Evolutionary conservation across 2,888 invertebrate genomes (phyloP).

Genomic region (Epirrita christyi): DNA sequence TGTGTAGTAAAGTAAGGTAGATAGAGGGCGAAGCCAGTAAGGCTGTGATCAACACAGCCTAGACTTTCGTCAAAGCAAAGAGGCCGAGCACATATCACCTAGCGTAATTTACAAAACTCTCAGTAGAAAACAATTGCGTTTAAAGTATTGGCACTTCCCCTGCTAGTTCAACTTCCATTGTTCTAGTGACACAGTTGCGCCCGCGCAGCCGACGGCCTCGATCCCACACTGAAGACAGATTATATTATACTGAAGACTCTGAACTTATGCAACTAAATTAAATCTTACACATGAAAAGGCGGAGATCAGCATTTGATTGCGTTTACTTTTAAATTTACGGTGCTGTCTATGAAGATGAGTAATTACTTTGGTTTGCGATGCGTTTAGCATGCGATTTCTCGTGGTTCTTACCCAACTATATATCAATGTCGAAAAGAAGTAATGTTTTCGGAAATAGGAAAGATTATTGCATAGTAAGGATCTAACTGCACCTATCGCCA

Average conservation of each 20-base stretch:
- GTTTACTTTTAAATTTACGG: slow-evolving; percentile 49
- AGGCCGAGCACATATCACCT: not conserved
- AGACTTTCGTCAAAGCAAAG: too few species aligned
- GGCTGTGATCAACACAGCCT: too few species aligned
- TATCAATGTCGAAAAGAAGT: not conserved
- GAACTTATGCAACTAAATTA: slow-evolving; percentile 67
- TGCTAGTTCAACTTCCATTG: slow-evolving; percentile 48
- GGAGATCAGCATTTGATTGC: slow-evolving; percentile 41
- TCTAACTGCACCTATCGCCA: too few species aligned
- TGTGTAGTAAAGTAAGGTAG: too few species aligned
- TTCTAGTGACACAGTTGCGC: slow-evolving; percentile 68
- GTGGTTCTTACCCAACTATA: not conserved
- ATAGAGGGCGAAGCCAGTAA: too few species aligned
- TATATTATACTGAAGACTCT: slow-evolving; percentile 11
- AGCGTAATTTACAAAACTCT: slow-evolving; percentile 13
- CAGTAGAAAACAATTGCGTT: slow-evolving; percentile 31
- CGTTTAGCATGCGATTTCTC: slow-evolving; percentile 7
- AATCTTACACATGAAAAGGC: slow-evolving; percentile 44
- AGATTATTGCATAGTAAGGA: too few species aligned
- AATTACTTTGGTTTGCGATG: slow-evolving; percentile 34
- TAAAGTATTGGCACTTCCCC: slow-evolving; percentile 37
- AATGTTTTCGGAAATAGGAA: too few species aligned
- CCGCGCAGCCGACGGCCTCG: slow-evolving; percentile 57
- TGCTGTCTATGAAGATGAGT: slow-evolving; percentile 22
- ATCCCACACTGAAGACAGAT: slow-evolving; percentile 66